phyloP scores from a whole-genome alignment of 1,140 invertebrate species.

The Drosophila tani region DNA sequence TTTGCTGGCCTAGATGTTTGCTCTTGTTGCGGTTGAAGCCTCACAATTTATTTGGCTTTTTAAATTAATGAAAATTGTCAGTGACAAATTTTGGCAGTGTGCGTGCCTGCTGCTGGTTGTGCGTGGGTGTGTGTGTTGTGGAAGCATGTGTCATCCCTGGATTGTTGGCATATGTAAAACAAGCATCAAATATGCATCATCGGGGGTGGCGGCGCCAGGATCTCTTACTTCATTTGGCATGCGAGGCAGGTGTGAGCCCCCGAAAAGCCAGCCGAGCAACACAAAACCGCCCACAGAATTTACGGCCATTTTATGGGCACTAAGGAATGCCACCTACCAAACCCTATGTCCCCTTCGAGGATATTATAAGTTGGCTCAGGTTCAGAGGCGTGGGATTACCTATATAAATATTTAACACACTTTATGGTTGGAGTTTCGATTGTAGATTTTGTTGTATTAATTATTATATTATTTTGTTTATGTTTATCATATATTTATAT shows the following conservation, averaged over 20 bases:
- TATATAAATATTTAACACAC: background rate
- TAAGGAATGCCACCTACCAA: constrained; percentile 13
- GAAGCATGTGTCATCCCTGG: constrained; percentile 42
- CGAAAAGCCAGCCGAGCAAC: background rate
- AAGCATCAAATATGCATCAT: constrained; percentile 75
- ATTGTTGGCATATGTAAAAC: constrained; percentile 74
- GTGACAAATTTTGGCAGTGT: constrained; percentile 65
- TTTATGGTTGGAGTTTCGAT: background rate
- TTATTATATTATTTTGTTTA: background rate
- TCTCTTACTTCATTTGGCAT: constrained; percentile 72
- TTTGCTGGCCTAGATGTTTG: constrained; percentile 38
- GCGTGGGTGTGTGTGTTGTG: constrained; percentile 7
- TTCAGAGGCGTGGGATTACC: background rate
- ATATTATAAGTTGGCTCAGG: constrained; percentile 11
- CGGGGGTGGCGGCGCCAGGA: constrained; percentile 32
- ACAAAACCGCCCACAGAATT: constrained; percentile 42
- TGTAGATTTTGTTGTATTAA: background rate
- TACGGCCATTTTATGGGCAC: constrained; percentile 65
- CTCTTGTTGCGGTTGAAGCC: constrained; percentile 40
- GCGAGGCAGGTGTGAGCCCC: constrained; percentile 66
- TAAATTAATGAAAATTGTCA: constrained; percentile 83
- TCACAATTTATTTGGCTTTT: constrained; percentile 70
- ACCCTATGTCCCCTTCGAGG: constrained; percentile 7
- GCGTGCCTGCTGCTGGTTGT: background rate
- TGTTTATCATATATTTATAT: background rate